Base-by-base conservation (phyloP, 2,888 invertebrate genomes). In the Drosophila macrospina region DNA sequence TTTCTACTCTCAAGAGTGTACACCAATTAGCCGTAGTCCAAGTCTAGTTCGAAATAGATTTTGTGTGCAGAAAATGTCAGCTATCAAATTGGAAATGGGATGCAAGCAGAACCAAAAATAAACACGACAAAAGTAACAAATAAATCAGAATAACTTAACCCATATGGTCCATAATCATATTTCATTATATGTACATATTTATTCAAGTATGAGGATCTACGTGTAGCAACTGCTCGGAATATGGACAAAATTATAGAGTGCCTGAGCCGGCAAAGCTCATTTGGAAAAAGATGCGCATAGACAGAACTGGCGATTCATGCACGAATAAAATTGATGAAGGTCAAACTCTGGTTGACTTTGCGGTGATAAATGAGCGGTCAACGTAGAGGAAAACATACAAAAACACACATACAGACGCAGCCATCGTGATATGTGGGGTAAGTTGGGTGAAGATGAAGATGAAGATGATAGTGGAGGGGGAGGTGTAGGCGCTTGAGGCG, bases 301-400 rank as follows among this genome's bases (percentile, higher is more conserved):
- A 74, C 67, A 60, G 60, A 62, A 41, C 45, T 52, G 62, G 71
- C 80, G 74, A 82, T 78, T 80, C 81, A 80, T 73, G 81, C 80
- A 78, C 67, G 75, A 84, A 73, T 73, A 73, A 81, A 78, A 84
- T 81, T 81, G 81, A 81, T 81, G 84, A 84, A 81, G 81, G 81
- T 84, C 84, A 84, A 81, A 81, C 71, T 73, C 67, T 84, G 73
- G 81, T 84, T 84, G 81, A 80, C 81, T 84, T 84, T 80, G 84
- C 69, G 74, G 81, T 81, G 81, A 81, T 81, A 81, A 84, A 81
- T 84, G 84, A 78, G 84, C 81, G 81, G 84, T 84, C 81, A 84
- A 69, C 70, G 75, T 72, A 73, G 45, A 80, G 56, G 30, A 64
- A 59, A 66, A 48, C 60, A 48, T 54, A 57, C 61, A 52, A 41